Percentiles rank a stretch among this genome's conserved stretches.
Conservation (phyloP, 2,113 vertebrate species). For the Pteruthius melanotis region DNA sequence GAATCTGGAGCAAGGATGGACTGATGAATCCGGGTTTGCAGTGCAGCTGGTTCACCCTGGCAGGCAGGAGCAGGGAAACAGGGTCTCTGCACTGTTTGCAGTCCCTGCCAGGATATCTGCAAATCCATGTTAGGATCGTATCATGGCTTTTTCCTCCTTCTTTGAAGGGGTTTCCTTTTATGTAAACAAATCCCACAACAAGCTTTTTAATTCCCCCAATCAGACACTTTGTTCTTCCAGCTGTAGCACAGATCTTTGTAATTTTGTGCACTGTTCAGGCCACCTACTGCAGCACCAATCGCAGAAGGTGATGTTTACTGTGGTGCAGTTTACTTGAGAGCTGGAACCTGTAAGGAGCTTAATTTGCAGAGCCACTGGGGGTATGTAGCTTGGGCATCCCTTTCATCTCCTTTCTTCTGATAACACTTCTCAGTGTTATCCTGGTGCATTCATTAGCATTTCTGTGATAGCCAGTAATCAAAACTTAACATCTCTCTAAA, state of each 20-base stretch:
- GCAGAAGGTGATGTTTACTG: neutral
- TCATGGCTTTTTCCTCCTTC: neutral
- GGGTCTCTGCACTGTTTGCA: neutral
- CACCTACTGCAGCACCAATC: neutral
- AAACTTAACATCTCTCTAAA: neutral
- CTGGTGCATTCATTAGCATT: neutral
- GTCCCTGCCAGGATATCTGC: neutral
- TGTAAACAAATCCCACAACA: neutral
- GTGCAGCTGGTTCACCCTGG: neutral
- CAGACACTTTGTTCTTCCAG: neutral
- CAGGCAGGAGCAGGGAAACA: neutral
- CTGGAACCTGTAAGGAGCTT: neutral
- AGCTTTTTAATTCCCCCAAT: neutral
- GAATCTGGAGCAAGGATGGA: neutral
- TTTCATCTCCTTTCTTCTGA: neutral
- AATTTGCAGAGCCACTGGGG: neutral
- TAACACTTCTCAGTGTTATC: neutral
- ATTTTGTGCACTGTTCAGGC: neutral
- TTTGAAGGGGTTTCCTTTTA: neutral
- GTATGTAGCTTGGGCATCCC: neutral
- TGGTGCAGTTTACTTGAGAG: neutral
- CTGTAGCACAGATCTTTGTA: neutral
- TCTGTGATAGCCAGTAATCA: neutral
- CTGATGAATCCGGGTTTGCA: neutral
- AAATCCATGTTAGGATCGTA: neutral